phyloP scores from a whole-genome alignment of 2,888 invertebrate species.

The Catocala sponsa region DNA sequence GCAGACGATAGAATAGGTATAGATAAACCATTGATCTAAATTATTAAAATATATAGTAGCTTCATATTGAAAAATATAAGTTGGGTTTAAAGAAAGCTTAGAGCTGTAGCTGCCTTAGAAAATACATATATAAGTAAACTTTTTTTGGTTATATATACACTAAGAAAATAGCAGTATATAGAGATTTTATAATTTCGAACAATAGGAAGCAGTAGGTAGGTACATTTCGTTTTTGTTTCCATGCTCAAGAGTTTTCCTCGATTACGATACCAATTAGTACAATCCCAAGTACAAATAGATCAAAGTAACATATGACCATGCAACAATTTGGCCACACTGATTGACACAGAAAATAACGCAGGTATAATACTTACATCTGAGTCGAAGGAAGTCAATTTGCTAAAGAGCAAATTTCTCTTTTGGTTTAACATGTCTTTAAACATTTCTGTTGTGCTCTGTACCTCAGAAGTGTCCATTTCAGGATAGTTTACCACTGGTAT shows the following conservation, averaged over 20 bases:
- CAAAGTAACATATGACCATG: conserved; percentile 60
- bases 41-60: too few relatives aligned
- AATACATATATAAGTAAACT: too few relatives aligned
- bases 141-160: too few relatives aligned
- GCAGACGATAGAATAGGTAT: too few relatives aligned
- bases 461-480: conserved; percentile 90
- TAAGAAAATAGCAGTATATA: not conserved
- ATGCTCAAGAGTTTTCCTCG: conserved; percentile 51
- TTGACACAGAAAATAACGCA: not conserved
- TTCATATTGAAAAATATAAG: too few relatives aligned
- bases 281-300: conserved; percentile 24
- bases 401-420: conserved; percentile 95
- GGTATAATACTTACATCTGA: conserved; percentile 92
- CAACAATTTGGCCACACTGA: conserved; percentile 60
- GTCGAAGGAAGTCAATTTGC: conserved; percentile 96
- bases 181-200: too few relatives aligned
- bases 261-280: conserved; percentile 27
- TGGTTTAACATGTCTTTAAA: conserved; percentile 97
- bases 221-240: conserved; percentile 22
- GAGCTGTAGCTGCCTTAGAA: too few relatives aligned
- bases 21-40: not conserved
- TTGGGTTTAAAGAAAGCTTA: too few relatives aligned
- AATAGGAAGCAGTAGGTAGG: not conserved
- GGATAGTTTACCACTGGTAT: conserved; percentile 88
- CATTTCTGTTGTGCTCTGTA: conserved; percentile 95